Conservation (phyloP, 2,797 vertebrate genomes). For the Hippopotamyrus pictus region DNA sequence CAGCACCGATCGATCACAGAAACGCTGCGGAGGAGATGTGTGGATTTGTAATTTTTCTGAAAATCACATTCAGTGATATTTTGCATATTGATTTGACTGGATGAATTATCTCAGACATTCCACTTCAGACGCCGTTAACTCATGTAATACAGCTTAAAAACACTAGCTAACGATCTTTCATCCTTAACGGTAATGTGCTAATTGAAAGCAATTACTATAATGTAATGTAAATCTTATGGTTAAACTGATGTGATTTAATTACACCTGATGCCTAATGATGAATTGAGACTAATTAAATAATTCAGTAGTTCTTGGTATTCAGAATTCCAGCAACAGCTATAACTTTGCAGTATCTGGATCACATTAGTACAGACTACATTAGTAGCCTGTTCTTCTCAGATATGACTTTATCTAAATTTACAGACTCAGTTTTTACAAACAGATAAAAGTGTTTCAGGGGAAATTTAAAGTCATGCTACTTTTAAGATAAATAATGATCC, state of each 20-base stretch:
- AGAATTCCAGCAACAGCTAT: not conserved
- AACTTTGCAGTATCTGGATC: not conserved
- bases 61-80: not conserved
- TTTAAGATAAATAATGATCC: not conserved
- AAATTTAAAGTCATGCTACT: not conserved
- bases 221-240: constrained; percentile 7
- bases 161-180: not conserved
- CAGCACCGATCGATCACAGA: constrained; percentile 1
- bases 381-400: not conserved
- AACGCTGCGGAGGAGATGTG: not conserved
- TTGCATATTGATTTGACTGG: not conserved
- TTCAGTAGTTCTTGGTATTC: not conserved
- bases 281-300: constrained; percentile 12
- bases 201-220: constrained; percentile 11
- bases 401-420: not conserved
- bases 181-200: not conserved
- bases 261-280: not conserved
- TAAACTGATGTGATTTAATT: constrained; percentile 13
- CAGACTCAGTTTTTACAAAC: not conserved
- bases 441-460: not conserved
- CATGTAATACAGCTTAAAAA: not conserved
- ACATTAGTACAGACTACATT: too few species aligned
- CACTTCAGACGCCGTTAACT: not conserved
- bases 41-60: not conserved
- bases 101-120: not conserved